Conservation (phyloP, 2,888 invertebrate genomes). For the Callosobruchus maculatus region DNA sequence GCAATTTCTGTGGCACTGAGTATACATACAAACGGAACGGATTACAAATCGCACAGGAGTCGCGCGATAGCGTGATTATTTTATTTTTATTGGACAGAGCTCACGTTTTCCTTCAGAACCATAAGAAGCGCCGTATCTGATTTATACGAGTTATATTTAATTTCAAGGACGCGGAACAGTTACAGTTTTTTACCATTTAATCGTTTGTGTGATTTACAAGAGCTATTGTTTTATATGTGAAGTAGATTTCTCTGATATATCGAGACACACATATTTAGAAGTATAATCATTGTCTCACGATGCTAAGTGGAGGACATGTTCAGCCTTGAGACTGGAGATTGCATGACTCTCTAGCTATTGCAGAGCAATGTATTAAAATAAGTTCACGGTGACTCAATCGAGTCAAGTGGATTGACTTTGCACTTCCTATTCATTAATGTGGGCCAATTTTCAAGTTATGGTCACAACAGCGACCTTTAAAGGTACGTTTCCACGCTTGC, state of each 20-base stretch:
- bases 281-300: neutral
- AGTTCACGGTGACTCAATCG: no score
- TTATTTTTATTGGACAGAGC: neutral
- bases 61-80: neutral
- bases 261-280: neutral
- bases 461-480: no score
- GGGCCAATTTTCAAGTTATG: no score
- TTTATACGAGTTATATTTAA: neutral
- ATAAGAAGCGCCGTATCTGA: neutral
- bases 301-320: neutral
- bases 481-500: no score
- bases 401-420: no score
- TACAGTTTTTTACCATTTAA: neutral
- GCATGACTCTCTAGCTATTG: neutral
- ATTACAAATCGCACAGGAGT: no score
- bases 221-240: neutral
- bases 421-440: no score
- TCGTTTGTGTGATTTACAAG: neutral
- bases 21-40: no score
- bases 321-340: neutral
- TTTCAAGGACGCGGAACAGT: neutral
- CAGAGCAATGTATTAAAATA: no score
- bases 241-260: neutral
- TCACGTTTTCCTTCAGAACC: neutral
- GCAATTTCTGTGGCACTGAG: no score